Base-by-base conservation (phyloP, 2,113 vertebrate genomes). In the Dromas ardeola region DNA sequence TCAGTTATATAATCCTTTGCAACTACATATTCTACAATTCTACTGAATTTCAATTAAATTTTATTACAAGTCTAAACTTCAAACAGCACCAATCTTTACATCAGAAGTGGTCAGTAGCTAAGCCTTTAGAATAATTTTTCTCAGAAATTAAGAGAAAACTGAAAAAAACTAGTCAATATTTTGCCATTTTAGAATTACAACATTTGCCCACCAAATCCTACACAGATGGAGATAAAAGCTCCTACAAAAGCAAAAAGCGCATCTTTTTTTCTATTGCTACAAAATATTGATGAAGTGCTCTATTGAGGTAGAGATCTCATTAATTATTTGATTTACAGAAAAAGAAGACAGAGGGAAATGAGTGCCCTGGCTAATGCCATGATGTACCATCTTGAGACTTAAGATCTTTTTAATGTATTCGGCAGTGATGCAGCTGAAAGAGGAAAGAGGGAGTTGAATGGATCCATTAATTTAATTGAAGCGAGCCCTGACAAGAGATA, bases 401-500 rank as follows among this genome's bases (percentile, higher is more conserved):
- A 99, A 99, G 99, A 99, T 99, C 98, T 99, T 99, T 99, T 99
- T 99, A 99, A 99, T 99, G 99, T 99, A 99, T 99, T 99, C 98
- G 85, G 98, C 98, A 98, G 97, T 94, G 98, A 98, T 97, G 97
- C 97, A 98, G 98, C 99, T 99, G 99, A 99, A 99, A 99, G 98
- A 98, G 98, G 98, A 98, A 98, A 98, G 98, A 98, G 98, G 95
- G 98, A 98, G 97, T 98, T 99, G 99, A 99, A 99, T 99, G 99
- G 98, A 99, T 99, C 99, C 99, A 99, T 99, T 99, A 99, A 99
- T 99, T 99, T 99, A 99, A 99, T 99, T 99, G 99, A 99, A 99
- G 99, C 97, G 91, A 98, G 98, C 98, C 98, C 98, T 98, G 99
- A 99, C 99, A 99, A 99, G 98, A 99, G 99, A 99, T 99, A 99